Evolutionary conservation across 2,797 vertebrate species (phyloP).

Genomic region (Gadopsis bispinosus): DNA sequence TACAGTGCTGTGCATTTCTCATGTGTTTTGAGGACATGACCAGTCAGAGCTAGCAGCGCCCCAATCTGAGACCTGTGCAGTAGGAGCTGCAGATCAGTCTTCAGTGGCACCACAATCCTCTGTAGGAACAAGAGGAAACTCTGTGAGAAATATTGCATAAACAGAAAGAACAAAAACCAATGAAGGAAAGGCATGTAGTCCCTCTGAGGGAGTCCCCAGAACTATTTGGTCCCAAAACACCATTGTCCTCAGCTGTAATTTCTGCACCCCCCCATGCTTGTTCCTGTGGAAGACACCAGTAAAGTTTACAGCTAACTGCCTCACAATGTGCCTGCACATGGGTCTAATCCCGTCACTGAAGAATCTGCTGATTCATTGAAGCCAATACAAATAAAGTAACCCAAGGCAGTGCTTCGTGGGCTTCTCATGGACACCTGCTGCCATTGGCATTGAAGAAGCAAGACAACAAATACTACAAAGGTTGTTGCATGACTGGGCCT

Average conservation of each 20-base stretch:
- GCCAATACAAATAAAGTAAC: neutral
- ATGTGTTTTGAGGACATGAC: neutral
- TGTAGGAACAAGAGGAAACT: neutral
- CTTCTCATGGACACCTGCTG: neutral
- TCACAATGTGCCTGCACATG: neutral
- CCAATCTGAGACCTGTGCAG: neutral
- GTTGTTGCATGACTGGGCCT: neutral
- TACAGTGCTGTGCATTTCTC: neutral
- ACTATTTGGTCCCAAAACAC: too few relatives aligned
- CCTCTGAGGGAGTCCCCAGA: too few relatives aligned
- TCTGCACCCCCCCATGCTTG: neutral
- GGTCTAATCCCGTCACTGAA: constrained; percentile 1
- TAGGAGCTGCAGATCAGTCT: neutral
- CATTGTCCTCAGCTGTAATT: neutral
- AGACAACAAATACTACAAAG: neutral
- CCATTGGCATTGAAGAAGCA: constrained; percentile 4
- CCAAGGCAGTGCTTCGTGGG: neutral
- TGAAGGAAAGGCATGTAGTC: too few relatives aligned
- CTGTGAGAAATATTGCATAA: neutral
- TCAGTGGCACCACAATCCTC: neutral
- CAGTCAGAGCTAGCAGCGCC: neutral
- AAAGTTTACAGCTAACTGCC: neutral
- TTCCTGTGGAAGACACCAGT: neutral
- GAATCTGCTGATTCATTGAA: constrained; percentile 20
- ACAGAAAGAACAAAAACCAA: too few relatives aligned